phyloP scores from a whole-genome alignment of 2,797 vertebrate species.

The Micropoecilia bifurca region DNA sequence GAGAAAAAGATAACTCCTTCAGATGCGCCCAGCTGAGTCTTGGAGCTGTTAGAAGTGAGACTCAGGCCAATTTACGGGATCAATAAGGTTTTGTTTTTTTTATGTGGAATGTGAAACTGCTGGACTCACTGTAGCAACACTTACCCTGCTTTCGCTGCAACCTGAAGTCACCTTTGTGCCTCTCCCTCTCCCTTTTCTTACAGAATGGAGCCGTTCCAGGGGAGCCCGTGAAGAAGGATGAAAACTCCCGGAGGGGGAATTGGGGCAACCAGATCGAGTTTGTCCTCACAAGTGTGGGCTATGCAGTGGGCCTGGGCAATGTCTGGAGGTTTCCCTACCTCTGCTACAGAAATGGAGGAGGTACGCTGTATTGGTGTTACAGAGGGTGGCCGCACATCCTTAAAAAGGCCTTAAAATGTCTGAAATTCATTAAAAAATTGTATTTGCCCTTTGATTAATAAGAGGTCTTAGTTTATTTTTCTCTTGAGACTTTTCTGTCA shows the following conservation, averaged over 20 bases:
- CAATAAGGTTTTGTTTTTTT: neutral
- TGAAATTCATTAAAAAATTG: no score
- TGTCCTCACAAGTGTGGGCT: slow-evolving; percentile 97
- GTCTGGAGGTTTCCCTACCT: slow-evolving; percentile 99
- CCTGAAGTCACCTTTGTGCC: slow-evolving; percentile 41
- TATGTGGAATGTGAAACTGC: neutral
- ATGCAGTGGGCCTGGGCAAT: slow-evolving; percentile 97
- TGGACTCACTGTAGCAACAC: slow-evolving; percentile 14
- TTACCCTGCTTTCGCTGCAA: slow-evolving; percentile 28
- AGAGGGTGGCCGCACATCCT: no score
- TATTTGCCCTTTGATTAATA: no score
- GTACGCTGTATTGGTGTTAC: slow-evolving; percentile 65
- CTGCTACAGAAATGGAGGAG: slow-evolving; percentile 99
- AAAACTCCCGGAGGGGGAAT: slow-evolving; percentile 94
- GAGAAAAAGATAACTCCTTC: neutral
- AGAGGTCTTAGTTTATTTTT: no score
- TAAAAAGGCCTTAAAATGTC: no score
- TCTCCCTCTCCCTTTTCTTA: slow-evolving; percentile 51
- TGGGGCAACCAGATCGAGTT: slow-evolving; percentile 99
- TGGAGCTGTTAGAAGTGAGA: neutral
- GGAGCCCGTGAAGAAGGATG: slow-evolving; percentile 91
- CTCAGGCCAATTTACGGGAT: neutral
- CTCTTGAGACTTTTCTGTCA: no score
- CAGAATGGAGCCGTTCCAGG: slow-evolving; percentile 97
- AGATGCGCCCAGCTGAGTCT: neutral